Percentiles rank a stretch among this genome's conserved stretches.
phyloP scores from a whole-genome alignment of 2,888 invertebrate genomes.

The Capitulum mitella region DNA sequence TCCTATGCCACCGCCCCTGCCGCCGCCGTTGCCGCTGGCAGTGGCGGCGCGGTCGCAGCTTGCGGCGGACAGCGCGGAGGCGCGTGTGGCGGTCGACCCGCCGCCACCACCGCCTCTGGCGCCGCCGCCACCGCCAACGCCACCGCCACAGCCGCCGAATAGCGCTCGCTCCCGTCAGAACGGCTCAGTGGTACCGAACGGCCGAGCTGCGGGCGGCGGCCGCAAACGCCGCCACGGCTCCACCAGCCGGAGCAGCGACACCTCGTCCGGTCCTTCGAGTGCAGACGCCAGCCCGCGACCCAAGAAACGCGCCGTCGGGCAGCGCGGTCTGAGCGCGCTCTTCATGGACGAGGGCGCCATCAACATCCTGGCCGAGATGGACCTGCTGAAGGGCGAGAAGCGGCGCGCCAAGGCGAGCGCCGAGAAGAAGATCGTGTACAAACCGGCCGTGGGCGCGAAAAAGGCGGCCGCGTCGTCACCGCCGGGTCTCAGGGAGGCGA shows the following conservation, averaged over 20 bases:
- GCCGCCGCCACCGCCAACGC: background rate
- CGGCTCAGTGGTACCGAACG: no score
- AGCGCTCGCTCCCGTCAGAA: background rate
- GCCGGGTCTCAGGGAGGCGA: background rate
- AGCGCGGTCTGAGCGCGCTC: slow-evolving; percentile 20
- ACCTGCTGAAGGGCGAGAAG: background rate
- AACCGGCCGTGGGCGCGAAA: background rate
- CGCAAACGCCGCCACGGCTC: background rate
- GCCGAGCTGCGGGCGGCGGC: background rate
- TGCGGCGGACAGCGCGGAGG: background rate
- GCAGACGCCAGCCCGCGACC: background rate
- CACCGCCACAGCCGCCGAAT: background rate
- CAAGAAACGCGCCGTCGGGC: background rate
- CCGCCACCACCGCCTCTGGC: background rate
- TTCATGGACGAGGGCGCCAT: slow-evolving; percentile 35
- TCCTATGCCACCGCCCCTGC: background rate
- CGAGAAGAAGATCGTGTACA: background rate
- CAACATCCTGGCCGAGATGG: slow-evolving; percentile 31
- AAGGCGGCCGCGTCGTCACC: background rate
- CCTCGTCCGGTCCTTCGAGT: background rate
- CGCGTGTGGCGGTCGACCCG: background rate
- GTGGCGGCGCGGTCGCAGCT: background rate
- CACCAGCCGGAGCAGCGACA: background rate
- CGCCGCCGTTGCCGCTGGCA: background rate
- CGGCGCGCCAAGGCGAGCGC: background rate